A percentile compares a stretch with the other conserved stretches of the same genome.
These are phyloP conservation scores for Agonopterix heracliana DNA, from an alignment of 2,888 invertebrate genomes.

Conservation along the genomic window DNA sequence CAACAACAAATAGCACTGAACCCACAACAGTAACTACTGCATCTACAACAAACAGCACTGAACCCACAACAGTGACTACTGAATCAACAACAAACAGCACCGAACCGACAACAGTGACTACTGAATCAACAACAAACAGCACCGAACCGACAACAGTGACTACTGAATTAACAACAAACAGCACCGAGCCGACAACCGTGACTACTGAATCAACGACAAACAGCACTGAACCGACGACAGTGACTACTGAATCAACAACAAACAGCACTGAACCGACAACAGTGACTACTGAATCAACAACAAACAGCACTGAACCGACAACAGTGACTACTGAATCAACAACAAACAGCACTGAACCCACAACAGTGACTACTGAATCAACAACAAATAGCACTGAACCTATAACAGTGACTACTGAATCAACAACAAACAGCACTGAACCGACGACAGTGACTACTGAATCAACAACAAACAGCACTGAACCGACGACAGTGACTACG, in stretches of 20 bases:
- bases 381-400: neutral
- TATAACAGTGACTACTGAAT: neutral
- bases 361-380: neutral
- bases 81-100: neutral
- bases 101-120: too few relatives aligned
- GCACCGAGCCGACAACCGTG: too few relatives aligned
- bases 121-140: too few relatives aligned
- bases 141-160: too few relatives aligned
- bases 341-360: neutral
- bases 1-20: too few relatives aligned
- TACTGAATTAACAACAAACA: too few relatives aligned
- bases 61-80: neutral
- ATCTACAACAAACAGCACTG: neutral
- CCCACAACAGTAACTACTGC: neutral
- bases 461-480: conserved; percentile 1
- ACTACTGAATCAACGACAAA: too few relatives aligned
- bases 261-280: neutral
- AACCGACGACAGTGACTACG: neutral
- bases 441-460: neutral
- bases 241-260: too few relatives aligned
- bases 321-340: conserved; percentile 1
- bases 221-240: too few relatives aligned
- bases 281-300: conserved; percentile 1
- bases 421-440: too few relatives aligned
- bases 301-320: neutral